Base-by-base conservation (phyloP, 2,113 vertebrate species). In the Callospermophilus lateralis region DNA sequence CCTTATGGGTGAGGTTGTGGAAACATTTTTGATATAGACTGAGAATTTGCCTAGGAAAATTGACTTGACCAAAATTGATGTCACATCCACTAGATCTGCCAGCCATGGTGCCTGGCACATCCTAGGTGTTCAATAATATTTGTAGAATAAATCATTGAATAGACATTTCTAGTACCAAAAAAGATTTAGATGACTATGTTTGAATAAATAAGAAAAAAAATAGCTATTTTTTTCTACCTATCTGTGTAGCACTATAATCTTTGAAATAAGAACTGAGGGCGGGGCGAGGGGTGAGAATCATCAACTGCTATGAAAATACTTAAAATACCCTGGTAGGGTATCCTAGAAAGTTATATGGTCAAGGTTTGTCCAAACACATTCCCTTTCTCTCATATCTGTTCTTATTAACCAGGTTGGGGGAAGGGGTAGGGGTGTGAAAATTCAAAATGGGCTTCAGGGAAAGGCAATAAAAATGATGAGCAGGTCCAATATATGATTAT, bases 401-500 rank as follows among this genome's bases (percentile, higher is more conserved):
- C 72, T 96, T 94, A 90, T 68, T 85, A 95, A 65, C 67, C n/a
- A 12, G 72, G 28, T 37, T 67, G 22, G 55, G 17, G 68, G 26
- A 30, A 45, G 48, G 2, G 34, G 12, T 68, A 12, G 72, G 42
- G 30, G 30, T 12, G 28, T 7, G 10, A 45, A 74, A 92, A 93
- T 86, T 97, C 65, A 94, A 97, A 97, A 90, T 83, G 45, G 88
- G 39, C 58, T 97, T 95, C 55, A 81, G 89, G 86, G 53, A 97
- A 95, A 61, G 90, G n/a, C 51, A 97, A 97, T 97, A 97, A 97
- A 97, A 95, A 86, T 94, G 96, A 95, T 94, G 87, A 96, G 92
- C 92, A 88, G 67, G 45, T 80, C 90, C 65, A 39, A 84, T 95
- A 97, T 95, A 58, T 92, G 93, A 95, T 97, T 95, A 97, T 93